Base-by-base conservation (phyloP, 2,888 invertebrate genomes). In the Andrena hattorfiana region DNA sequence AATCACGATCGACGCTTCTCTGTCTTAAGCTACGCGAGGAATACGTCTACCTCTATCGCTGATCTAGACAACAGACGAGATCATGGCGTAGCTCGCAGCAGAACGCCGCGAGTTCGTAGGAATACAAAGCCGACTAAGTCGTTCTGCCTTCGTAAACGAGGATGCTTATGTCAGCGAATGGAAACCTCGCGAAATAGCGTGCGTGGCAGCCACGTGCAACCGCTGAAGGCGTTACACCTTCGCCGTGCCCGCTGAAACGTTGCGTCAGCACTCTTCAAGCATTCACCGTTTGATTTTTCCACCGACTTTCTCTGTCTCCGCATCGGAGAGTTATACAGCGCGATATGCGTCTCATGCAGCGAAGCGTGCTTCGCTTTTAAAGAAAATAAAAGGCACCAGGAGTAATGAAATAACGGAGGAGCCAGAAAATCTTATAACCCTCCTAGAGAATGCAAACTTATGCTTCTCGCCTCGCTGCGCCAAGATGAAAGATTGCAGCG, bases 1-100 rank as follows among this genome's bases (percentile, higher is more conserved):
- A 89, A 89, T 81, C 73, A 89, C 76, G 86, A 89, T 51, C 70
- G 70, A 75, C 54, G 76, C 10, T 42, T 71, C 28, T 26, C 42
- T 63, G 20, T 13, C 23, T 56, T 26, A 56, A 56, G 23, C 26
- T 10, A 56, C 56, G 10, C 54, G 54, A 20, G 20, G 8, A 54
- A 20, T 7, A 8, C 20, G 54, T 54, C 20, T 8, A 54, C 54
- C 54, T 42, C 42, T 16, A 42, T 16, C 42, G 42, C 16, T 42
- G 42, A 42, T 42, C 42, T 16, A 42, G 42, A 16, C 42, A 42
- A 42, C 42, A 42, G 42, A 42, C 16, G 42, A 42, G 42, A 42
- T 5, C 16, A 42, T 4, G 5, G 16, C 16, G 42, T 5, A 5
- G 16, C 42, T 42, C 42, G 42, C 42, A 16, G 16, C 42, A 1